Base-by-base conservation (phyloP, 1,140 invertebrate genomes). In the Latrodectus geometricus region DNA sequence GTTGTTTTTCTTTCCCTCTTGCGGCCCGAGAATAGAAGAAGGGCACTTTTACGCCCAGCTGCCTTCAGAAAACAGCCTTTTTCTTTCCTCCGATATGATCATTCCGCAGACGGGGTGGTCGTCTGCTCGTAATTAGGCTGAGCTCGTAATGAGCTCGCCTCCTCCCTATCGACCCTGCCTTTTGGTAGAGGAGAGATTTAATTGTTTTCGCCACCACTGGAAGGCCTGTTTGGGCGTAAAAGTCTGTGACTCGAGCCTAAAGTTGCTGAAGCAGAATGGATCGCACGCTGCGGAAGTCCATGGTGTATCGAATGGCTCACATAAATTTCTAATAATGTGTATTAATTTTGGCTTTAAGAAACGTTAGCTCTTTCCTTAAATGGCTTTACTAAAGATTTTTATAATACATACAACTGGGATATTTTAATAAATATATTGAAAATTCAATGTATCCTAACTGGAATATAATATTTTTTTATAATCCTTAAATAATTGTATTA, bases 11-110 rank as follows among this genome's bases (percentile, higher is more conserved):
- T 69, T 69, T 23, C 68, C 17, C 68, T 69, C 20, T 9, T 11
- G 14, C 2, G 12, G n/a, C 21, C 68, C 11, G 54, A 61, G 54
- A 61, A 61, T 17, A 61, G 2, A 61, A 61, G 54, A 61, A 61
- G 54, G 68, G 72, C 12, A 74, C 35, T 74, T 74, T 74, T 74
- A 74, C 72, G 72, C 72, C 12, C n/a, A 14, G 72, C 23, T 15
- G 68, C 2, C 48, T 23, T 23, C n/a, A 74, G 54, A 61, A 61
- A 61, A 61, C 54, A 61, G 54, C 54, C 54, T 61, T 61, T 61
- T 17, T 61, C 17, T 17, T 61, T 5, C 20, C n/a, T 15, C n/a
- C 20, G 21, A 23, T 69, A 11, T 69, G 68, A 69, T 69, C 21
- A 11, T 35, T 69, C 68, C 21, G 20, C 68, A 69, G 68, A 21